phyloP scores from a whole-genome alignment of 1,140 invertebrate genomes.

The Ips typographus region DNA sequence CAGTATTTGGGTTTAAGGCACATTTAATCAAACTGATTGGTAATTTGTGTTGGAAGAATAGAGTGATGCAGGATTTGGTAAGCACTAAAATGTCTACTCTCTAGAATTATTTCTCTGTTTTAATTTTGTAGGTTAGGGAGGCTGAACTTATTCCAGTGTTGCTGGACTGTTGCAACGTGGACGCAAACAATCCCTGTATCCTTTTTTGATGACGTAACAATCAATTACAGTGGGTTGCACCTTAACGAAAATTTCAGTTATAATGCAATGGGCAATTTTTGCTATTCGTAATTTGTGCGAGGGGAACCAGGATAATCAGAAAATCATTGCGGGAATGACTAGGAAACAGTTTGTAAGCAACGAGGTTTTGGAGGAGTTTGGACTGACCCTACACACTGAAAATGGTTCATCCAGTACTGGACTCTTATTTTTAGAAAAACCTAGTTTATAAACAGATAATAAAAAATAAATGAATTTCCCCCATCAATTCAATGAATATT shows the following conservation, averaged over 20 bases:
- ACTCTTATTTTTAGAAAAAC: no score
- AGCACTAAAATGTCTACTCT: constrained; percentile 27
- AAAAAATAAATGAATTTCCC: no score
- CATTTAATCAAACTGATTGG: constrained; percentile 69
- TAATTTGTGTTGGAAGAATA: constrained; percentile 69
- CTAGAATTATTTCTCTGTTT: no score
- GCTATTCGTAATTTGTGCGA: constrained; percentile 75
- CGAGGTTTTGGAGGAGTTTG: constrained; percentile 43
- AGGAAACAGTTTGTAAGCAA: constrained; percentile 60
- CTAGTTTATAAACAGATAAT: no score
- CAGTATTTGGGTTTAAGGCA: constrained; percentile 72
- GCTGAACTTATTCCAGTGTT: constrained; percentile 71
- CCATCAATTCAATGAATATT: no score
- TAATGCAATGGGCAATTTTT: constrained; percentile 78
- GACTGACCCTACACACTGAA: constrained; percentile 44
- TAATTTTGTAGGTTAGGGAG: constrained; percentile 60
- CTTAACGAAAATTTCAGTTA: constrained; percentile 56
- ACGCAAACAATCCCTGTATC: constrained; percentile 80
- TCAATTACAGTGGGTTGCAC: background rate
- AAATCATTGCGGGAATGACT: constrained; percentile 62
- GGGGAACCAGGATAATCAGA: constrained; percentile 71
- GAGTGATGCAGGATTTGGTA: constrained; percentile 69
- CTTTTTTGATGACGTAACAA: constrained; percentile 44
- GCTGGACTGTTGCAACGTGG: constrained; percentile 77
- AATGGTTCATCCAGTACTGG: constrained; percentile 16